Conservation (phyloP, 2,888 invertebrate genomes). For the Diadegma fenestrale region DNA sequence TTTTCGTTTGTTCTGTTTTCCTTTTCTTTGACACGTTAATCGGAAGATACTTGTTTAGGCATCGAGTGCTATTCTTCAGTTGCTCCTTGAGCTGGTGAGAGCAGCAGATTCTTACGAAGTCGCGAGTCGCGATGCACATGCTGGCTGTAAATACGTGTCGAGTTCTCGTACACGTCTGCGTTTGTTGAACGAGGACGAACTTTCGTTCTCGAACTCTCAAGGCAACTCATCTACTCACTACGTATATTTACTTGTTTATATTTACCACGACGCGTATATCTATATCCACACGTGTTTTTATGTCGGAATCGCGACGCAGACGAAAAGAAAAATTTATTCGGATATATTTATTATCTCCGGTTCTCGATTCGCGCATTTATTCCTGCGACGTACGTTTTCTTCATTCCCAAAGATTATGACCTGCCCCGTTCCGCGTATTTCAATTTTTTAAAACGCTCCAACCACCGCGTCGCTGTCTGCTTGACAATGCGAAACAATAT, state of each 20-base stretch:
- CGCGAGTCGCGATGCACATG: conserved; percentile 44
- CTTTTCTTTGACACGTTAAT: background rate
- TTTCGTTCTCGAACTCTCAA: conserved; percentile 68
- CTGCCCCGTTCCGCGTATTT: conserved; percentile 2
- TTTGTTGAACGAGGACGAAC: conserved; percentile 64
- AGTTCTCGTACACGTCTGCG: conserved; percentile 27
- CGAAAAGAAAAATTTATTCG: conserved; percentile 38
- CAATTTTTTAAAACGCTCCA: background rate
- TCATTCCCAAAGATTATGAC: conserved; percentile 19
- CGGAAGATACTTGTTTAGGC: conserved; percentile 35
- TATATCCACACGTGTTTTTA: background rate
- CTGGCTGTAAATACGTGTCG: conserved; percentile 30
- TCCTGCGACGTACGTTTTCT: conserved; percentile 18
- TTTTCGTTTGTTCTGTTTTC: background rate
- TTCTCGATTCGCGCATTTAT: conserved; percentile 10
- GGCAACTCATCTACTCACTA: conserved; percentile 52
- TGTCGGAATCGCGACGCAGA: conserved; percentile 24
- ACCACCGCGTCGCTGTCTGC: background rate
- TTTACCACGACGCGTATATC: background rate
- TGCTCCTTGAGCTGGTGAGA: conserved; percentile 38
- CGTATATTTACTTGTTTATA: conserved; percentile 42
- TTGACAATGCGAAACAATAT: background rate
- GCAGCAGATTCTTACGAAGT: conserved; percentile 57
- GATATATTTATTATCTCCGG: conserved; percentile 54
- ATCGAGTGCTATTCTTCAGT: conserved; percentile 37